These are phyloP conservation scores for Anguilla rostrata DNA, from an alignment of 2,113 vertebrate genomes.

Conservation along the genomic window DNA sequence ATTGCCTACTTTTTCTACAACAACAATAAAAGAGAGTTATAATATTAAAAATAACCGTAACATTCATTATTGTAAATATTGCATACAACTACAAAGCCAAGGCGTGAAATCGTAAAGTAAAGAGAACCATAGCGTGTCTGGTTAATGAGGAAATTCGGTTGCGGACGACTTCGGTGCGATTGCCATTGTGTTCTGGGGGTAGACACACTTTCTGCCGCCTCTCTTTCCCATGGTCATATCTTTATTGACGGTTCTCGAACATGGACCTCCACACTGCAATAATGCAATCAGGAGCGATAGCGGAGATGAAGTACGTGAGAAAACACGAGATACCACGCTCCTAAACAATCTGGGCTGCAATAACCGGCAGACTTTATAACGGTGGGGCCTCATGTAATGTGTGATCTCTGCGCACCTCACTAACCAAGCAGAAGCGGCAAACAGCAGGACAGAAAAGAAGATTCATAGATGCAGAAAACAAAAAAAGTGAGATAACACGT, in stretches of 20 bases:
- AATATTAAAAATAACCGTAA: too few relatives aligned
- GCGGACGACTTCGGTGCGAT: not conserved
- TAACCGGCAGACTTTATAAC: constrained; percentile 49
- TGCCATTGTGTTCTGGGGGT: not conserved
- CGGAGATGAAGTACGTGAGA: constrained; percentile 86
- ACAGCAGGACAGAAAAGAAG: not conserved
- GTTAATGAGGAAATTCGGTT: not conserved
- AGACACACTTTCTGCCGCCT: constrained; percentile 37
- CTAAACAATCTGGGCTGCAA: constrained; percentile 69
- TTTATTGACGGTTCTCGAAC: constrained; percentile 87
- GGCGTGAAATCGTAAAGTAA: not conserved
- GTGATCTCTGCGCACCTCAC: constrained; percentile 52
- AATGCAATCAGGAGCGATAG: constrained; percentile 77
- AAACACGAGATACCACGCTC: constrained; percentile 78
- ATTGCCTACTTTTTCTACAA: too few relatives aligned
- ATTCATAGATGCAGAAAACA: not conserved
- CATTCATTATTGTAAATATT: too few relatives aligned
- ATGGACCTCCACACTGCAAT: constrained; percentile 78
- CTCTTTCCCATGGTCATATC: constrained; percentile 76
- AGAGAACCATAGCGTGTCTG: not conserved
- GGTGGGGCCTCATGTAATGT: constrained; percentile 52
- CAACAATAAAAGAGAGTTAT: too few relatives aligned
- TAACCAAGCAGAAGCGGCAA: not conserved
- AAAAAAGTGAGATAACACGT: not conserved
- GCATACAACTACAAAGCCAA: not conserved